phyloP scores from a whole-genome alignment of 2,797 vertebrate genomes.

The Glossophaga mutica region DNA sequence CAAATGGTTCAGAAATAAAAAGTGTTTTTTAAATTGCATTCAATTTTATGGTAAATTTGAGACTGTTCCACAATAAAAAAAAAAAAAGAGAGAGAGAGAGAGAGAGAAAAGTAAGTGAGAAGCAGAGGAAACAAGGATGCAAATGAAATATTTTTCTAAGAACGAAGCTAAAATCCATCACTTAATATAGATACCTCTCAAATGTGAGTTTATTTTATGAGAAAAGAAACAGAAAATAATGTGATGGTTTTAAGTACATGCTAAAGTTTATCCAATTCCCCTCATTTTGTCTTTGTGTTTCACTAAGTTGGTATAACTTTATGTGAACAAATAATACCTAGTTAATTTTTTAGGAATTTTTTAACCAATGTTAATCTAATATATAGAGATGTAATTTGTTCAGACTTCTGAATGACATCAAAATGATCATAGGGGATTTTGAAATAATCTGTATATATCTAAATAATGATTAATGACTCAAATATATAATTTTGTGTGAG shows the following conservation, averaged over 20 bases:
- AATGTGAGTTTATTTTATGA: background rate
- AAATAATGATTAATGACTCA: background rate
- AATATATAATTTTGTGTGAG: background rate
- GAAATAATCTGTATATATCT: background rate
- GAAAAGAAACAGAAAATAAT: background rate
- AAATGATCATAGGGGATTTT: background rate
- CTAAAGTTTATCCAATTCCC: background rate
- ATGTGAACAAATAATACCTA: background rate
- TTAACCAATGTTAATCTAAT: background rate
- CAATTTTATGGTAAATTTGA: background rate
- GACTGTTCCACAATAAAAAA: background rate
- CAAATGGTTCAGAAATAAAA: background rate
- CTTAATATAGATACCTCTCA: background rate
- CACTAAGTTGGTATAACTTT: background rate
- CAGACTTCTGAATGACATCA: background rate
- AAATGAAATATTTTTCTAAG: background rate
- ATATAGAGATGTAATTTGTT: background rate
- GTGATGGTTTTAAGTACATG: background rate
- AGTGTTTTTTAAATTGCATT: background rate
- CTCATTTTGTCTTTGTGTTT: background rate
- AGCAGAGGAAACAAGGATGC: background rate
- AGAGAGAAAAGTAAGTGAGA: background rate
- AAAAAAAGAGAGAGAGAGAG: too few relatives aligned
- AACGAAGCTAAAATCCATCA: background rate
- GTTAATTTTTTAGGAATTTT: background rate